Percentiles rank a stretch among this genome's conserved stretches.
These are phyloP conservation scores for Potorous gilbertii DNA, from an alignment of 2,797 vertebrate genomes.

Conservation along the genomic window DNA sequence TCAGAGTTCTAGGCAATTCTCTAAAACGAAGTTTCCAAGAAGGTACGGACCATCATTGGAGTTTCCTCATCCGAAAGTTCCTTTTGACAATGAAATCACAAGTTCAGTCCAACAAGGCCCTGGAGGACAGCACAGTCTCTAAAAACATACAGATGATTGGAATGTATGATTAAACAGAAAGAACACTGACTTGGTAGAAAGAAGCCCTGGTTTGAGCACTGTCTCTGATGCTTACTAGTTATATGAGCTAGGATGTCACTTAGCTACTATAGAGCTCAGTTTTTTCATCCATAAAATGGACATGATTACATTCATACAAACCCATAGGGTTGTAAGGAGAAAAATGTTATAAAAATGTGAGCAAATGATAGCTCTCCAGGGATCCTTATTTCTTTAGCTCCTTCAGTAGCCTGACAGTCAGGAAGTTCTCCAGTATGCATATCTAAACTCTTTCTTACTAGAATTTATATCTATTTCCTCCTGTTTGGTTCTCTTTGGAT, in stretches of 20 bases:
- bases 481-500: constrained; percentile 21
- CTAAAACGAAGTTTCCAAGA: not conserved
- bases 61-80: not conserved
- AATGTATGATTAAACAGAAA: not conserved
- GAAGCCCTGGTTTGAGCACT: not conserved
- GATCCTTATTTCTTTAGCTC: constrained; percentile 10
- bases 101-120: not conserved
- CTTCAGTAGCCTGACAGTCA: constrained; percentile 23
- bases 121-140: not conserved
- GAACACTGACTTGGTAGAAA: not conserved
- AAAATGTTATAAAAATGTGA: not conserved
- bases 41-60: not conserved
- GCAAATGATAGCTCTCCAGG: not conserved
- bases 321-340: not conserved
- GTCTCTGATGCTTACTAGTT: not conserved
- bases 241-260: not conserved
- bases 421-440: constrained; percentile 5
- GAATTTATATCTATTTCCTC: not conserved
- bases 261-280: not conserved
- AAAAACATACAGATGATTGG: not conserved
- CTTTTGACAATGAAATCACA: not conserved
- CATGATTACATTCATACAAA: not conserved
- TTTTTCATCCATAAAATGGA: not conserved
- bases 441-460: constrained; percentile 8
- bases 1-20: not conserved